Evolutionary conservation across 2,888 invertebrate species (phyloP), one percentile per base, ranked within the genome.

Genomic region (Eupsilia transversa): DNA sequence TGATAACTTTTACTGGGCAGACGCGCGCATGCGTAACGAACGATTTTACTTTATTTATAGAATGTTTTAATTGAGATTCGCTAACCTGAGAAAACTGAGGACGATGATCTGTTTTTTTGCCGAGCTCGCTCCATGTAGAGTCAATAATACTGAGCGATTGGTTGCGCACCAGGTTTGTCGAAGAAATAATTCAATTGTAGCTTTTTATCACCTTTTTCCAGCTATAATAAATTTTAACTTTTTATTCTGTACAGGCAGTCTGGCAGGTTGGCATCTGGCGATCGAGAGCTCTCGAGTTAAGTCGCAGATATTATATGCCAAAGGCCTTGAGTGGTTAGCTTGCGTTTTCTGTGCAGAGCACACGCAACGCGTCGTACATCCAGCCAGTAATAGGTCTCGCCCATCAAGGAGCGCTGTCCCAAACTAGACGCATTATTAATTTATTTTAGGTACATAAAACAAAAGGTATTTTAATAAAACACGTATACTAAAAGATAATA

Each of bases 111-210:
- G 46, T 67, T 43, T 71, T 66, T 77, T 77, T 81, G 64, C 76
- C 33, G 10, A 49, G 35, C 54, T 23, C 17, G 41, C 66, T 70
- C 71, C 59, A 43, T 75, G 43, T 30, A 46, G 27, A 66, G 79
- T 78, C 77, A 78, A 78, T 79, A 78, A 49, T 78, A 61, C 60
- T 49, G 72, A 59, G 33, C 79, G 79, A 79, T 79, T 79, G 54
- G 68, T 68, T 54, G 64, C 79, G 74, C 74, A 49, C 74, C 63
- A 68, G 63, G 38, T 59, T 73, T 54, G 57, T 17, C 63, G 68
- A 30, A 69, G 70, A 79, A 35, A 33, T 79, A 79, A 78, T 78
- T 72, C 56, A 76, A 76, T 76, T 72, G 54, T 33, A 35, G 49
- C 54, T 78, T 72, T 66, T 78, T 78, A 49, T 60, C 60, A 41